These are phyloP conservation scores for Bombyx mandarina DNA, from an alignment of 1,140 invertebrate species.

Conservation along the genomic window DNA sequence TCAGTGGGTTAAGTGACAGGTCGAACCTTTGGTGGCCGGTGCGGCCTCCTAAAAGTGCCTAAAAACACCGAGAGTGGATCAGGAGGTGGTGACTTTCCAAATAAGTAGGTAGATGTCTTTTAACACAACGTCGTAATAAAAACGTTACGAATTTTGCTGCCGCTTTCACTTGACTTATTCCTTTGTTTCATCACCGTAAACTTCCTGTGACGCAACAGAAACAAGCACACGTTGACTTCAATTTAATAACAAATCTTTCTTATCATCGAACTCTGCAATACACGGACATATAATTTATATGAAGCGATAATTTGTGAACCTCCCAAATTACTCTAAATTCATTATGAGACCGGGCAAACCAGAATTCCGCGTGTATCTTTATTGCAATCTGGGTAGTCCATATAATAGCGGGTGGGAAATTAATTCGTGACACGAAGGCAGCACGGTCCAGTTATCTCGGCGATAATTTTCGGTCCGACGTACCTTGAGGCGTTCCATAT, in stretches of 20 bases:
- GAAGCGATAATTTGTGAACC: not conserved
- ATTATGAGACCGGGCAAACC: conserved; percentile 25
- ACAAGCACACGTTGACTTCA: not conserved
- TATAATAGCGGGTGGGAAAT: conserved; percentile 47
- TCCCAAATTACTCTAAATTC: conserved; percentile 11
- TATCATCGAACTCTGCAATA: not conserved
- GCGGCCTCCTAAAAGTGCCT: too few species aligned
- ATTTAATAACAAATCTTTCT: not conserved
- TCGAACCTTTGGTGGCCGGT: too few species aligned
- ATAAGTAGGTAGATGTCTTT: too few species aligned
- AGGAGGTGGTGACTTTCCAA: too few species aligned
- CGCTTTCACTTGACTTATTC: too few species aligned
- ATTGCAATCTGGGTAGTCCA: conserved; percentile 47
- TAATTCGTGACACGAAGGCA: conserved; percentile 53
- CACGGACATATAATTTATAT: too few species aligned
- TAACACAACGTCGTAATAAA: too few species aligned
- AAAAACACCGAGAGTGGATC: too few species aligned
- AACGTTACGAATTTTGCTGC: too few species aligned
- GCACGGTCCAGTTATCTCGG: conserved; percentile 27
- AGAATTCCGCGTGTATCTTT: conserved; percentile 37
- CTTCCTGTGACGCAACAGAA: not conserved
- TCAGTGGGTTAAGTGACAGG: too few species aligned
- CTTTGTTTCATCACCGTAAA: not conserved
- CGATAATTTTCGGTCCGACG: conserved; percentile 34
- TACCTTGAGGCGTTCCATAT: conserved; percentile 34